Base-by-base conservation (phyloP, 2,797 vertebrate genomes). In the Liparis tanakae region DNA sequence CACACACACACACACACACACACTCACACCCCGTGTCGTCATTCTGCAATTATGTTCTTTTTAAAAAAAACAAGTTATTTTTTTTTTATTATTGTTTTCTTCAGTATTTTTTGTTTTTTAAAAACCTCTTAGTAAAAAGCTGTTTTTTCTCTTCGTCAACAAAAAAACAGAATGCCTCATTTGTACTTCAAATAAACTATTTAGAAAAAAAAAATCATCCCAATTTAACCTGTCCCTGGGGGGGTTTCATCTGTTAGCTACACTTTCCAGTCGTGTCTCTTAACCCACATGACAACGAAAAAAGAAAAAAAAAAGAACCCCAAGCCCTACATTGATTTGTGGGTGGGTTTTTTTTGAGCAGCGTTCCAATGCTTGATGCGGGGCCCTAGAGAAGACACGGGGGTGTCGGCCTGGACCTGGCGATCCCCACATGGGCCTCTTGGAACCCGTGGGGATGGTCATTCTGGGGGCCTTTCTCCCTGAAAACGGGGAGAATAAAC, bases 401-500 rank as follows among this genome's bases (percentile, higher is more conserved):
- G 96, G 89, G 99, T 94, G 89, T 95, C 91, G 17, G 50, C 85
- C 48, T 90, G 89, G 90, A 99, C 89, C 59, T 93, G 93, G 1
- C 91, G 44, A 98, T 94, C 10, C 97, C 94, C 67, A 97, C 97
- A 99, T 98, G 0, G 97, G 97, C 50, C 95, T 93, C 89, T 94
- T 96, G 0, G 97, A 96, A 97, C 97, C 96, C 96, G 0, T 97
- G 0, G 97, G 96, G 83, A 98, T 91, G 0, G 97, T 99, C 98
- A 99, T 98, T 88, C 92, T 97, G 79, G 98, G 99, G 20, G 96
- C 97, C 96, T 96, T 91, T 99, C 97, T 7, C 98, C 97, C 97
- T 98, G 88, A n/a, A 36, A 76, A 77, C 9, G 17, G 13, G 67
- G 63, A 70, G 2, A 37, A 1, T 25, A 17, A 65, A 50, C n/a